Evolutionary conservation across 1,140 invertebrate species (phyloP), one percentile per base, ranked within the genome.

Genomic region (Cherax quadricarinatus): DNA sequence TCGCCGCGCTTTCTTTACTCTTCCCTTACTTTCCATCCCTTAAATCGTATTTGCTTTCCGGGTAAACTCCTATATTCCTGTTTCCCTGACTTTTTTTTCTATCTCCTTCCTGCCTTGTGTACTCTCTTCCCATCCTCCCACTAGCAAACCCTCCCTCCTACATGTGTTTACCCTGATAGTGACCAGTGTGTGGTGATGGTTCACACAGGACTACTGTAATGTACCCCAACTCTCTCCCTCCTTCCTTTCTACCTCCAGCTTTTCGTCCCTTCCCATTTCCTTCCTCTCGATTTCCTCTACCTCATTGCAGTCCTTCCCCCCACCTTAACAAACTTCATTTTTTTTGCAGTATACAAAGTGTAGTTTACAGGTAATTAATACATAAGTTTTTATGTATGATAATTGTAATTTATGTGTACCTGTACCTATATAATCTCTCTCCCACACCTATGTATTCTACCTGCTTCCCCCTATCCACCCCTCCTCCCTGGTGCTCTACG

Each of bases 201-300:
- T 41, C 30, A 41, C 30, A 0, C 30, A 41, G 30, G 2, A 1
- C 30, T 41, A 41, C 30, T 41, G 2, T 41, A 41, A 41, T 41
- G 30, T 41, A 41, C 80, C 49, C 80, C 49, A n/a, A 41, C 81
- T 83, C 81, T 83, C 81, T 60, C 81, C 51, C 81, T 83, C 53
- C 24, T 24, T 51, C n/a, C 53, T 49, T 24, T 57, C 21, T n/a
- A 18, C 24, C 49, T 83, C 41, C 41, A n/a, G 70, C 24, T 86
- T 30, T 30, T 53, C 49, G 18, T 14, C 53, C 5, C 18, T 83
- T 83, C 48, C 81, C 53, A n/a, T 53, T 51, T 21, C 48, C 53
- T 24, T n/a, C 14, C 16, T 21, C 18, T n/a, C 24, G 4, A 51
- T 48, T 51, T 57, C 53, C 49, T 53, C 49, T 53, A 16, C 48